Conservation (phyloP, 2,888 invertebrate genomes). For the Diogma glabrata region DNA sequence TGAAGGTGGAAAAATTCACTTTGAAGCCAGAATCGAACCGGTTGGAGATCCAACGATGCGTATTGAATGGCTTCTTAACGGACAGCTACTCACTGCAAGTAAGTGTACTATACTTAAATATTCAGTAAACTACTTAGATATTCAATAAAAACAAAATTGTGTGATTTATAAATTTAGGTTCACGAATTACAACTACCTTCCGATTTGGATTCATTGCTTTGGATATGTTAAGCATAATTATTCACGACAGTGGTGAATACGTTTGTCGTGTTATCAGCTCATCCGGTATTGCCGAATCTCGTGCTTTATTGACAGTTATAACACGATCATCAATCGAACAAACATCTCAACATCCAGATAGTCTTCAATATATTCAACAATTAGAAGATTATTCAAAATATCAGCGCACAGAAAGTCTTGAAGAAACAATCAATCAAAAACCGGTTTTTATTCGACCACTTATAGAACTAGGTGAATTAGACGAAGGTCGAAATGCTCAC, state of each 20-base stretch:
- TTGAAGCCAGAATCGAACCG: conserved; percentile 95
- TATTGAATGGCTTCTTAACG: conserved; percentile 93
- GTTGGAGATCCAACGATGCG: conserved; percentile 94
- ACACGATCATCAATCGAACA: conserved; percentile 76
- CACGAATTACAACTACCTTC: conserved; percentile 87
- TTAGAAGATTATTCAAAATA: conserved; percentile 84
- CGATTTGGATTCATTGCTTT: conserved; percentile 96
- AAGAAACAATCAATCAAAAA: conserved; percentile 67
- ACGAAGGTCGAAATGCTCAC: conserved; percentile 85
- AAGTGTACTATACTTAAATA: conserved; percentile 40
- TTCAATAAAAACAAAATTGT: conserved; percentile 1
- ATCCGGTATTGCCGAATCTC: conserved; percentile 77
- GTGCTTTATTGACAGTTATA: conserved; percentile 67
- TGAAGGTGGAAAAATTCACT: conserved; percentile 89
- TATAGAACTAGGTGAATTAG: conserved; percentile 72
- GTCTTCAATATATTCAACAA: conserved; percentile 79
- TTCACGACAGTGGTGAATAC: conserved; percentile 83
- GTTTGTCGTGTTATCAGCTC: conserved; percentile 78
- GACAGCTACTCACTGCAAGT: conserved; percentile 85
- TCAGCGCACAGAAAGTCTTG: conserved; percentile 72
- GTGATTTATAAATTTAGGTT: conserved; percentile 49
- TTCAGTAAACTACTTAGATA: neutral
- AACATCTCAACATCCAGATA: conserved; percentile 82
- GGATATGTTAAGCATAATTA: conserved; percentile 75
- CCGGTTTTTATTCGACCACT: conserved; percentile 82